phyloP scores from a whole-genome alignment of 2,113 vertebrate species.

The Cettia cetti region DNA sequence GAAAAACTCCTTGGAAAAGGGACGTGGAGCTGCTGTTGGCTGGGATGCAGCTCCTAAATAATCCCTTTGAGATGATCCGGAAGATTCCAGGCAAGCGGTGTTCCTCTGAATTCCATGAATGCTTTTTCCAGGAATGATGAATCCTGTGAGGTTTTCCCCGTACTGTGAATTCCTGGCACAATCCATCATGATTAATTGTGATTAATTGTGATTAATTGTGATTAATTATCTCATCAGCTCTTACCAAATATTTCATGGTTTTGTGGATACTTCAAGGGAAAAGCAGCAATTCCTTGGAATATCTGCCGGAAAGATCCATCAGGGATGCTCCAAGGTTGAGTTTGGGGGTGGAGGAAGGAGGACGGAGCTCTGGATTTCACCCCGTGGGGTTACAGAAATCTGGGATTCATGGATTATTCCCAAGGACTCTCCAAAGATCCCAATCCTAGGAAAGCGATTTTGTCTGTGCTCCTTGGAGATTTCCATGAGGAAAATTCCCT shows the following conservation, averaged over 20 bases:
- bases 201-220: too few species aligned
- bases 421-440: too few species aligned
- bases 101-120: not conserved
- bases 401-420: too few species aligned
- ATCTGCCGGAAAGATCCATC: not conserved
- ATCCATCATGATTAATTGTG: not conserved
- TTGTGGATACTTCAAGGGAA: not conserved
- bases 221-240: not conserved
- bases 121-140: not conserved
- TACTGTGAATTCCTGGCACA: accelerated
- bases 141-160: accelerated
- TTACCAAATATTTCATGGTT: not conserved
- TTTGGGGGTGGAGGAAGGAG: not conserved
- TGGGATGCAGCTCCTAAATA: not conserved
- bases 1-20: not conserved
- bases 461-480: too few species aligned
- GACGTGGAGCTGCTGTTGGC: not conserved
- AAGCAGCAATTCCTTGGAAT: not conserved
- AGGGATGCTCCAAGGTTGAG: not conserved
- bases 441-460: too few species aligned
- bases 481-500: too few species aligned
- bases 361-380: not conserved
- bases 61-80: not conserved
- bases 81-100: accelerated
- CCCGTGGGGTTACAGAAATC: accelerated